Base-by-base conservation (phyloP, 1,140 invertebrate species). In the Megalopta genalis region DNA sequence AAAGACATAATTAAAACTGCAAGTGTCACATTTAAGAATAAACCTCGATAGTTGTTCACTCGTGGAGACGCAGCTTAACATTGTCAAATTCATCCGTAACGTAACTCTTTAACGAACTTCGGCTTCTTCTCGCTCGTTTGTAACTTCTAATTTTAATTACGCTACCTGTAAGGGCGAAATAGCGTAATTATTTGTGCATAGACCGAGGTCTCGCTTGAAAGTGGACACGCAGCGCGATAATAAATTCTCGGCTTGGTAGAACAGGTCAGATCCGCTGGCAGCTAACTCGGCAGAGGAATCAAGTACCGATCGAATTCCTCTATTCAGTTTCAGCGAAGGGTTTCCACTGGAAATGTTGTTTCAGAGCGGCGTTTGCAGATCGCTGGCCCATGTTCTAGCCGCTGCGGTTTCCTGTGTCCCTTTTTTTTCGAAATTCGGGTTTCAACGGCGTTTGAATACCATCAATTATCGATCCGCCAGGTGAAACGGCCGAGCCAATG, bases 301-400 rank as follows among this genome's bases (percentile, higher is more conserved):
- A 7, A 57, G 21, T n/a, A n/a, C 54, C 21, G 54, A n/a, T 57
- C 54, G 54, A 57, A n/a, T 57, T 57, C 54, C 54, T 57, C 18
- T 57, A 57, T 57, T 57, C 54, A 57, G 54, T 57, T 57, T n/a
- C 54, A 57, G 54, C n/a, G 54, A 57, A 57, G 21, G 54, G n/a
- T 57, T 57, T n/a, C 54, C 54, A 8, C 21, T n/a, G n/a, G 54
- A 57, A 57, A 57, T 57, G 54, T 57, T 57, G 54, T 57, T 57
- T 57, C 54, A 57, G 54, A 57, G 21, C 54, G 54, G n/a, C 18
- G 54, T 57, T 57, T 57, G 54, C 21, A n/a, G 54, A n/a, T 57
- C 54, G 21, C n/a, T 57, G 21, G 54, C 54, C 21, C 21, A 21
- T 9, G 54, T 57, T 57, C 54, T 21, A 57, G 54, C 8, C 54